Conservation (phyloP, 2,888 invertebrate species). For the Cheilosia impressa region DNA sequence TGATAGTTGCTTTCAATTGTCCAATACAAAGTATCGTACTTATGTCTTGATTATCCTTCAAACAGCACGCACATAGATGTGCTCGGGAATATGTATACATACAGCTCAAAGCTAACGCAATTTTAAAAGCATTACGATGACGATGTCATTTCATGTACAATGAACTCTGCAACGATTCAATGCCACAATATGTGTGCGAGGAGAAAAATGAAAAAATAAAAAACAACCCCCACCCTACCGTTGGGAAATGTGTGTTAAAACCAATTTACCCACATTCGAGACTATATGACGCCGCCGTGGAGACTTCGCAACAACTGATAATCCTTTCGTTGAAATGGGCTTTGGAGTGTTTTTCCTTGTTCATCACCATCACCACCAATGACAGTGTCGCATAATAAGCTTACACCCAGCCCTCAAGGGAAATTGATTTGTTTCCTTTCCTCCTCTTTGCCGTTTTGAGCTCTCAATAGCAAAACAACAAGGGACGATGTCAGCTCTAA, state of each 20-base stretch:
- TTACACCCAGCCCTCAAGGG: conserved; percentile 30
- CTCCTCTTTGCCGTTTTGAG: not conserved
- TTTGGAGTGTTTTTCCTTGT: conserved; percentile 61
- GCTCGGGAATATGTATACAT: not conserved
- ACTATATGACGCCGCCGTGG: conserved; percentile 54
- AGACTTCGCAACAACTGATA: conserved; percentile 39
- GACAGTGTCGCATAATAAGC: conserved; percentile 37
- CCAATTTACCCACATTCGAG: conserved; percentile 64
- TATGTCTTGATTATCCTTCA: conserved; percentile 20
- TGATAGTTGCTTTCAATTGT: not conserved
- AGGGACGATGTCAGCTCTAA: not conserved
- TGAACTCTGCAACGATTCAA: conserved; percentile 53
- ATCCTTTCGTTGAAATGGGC: conserved; percentile 55
- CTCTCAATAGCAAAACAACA: not conserved
- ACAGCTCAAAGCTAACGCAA: not conserved
- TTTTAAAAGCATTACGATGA: conserved; percentile 31
- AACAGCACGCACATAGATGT: not conserved
- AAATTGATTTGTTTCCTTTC: conserved; percentile 21
- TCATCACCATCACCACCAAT: conserved; percentile 16
- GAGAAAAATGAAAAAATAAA: not conserved
- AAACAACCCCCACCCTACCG: conserved; percentile 24
- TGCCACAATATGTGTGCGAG: conserved; percentile 21
- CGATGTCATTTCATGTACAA: conserved; percentile 45
- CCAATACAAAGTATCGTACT: not conserved
- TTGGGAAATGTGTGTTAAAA: conserved; percentile 36